These are phyloP conservation scores for Gorsachius magnificus DNA, from an alignment of 2,797 vertebrate genomes.

Conservation along the genomic window DNA sequence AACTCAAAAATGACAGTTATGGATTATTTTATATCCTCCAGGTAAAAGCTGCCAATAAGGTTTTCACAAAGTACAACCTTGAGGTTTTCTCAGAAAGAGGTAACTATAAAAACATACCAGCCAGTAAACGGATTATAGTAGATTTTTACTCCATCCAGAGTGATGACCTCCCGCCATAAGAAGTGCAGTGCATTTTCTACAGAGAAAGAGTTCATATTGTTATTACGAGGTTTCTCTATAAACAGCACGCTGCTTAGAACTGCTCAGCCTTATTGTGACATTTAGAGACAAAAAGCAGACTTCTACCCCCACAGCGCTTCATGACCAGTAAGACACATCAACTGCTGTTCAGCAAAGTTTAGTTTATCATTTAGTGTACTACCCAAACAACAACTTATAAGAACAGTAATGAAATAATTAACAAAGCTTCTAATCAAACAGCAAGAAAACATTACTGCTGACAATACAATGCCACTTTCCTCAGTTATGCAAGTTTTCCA, in stretches of 20 bases:
- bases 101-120: constrained; percentile 81
- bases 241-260: neutral
- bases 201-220: constrained; percentile 32
- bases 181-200: constrained; percentile 87
- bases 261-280: neutral
- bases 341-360: neutral
- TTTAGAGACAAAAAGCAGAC: neutral
- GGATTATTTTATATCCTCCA: neutral
- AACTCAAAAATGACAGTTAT: neutral
- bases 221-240: neutral
- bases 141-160: constrained; percentile 89
- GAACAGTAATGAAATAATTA: neutral
- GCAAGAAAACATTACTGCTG: neutral
- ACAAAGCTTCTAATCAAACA: neutral
- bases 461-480: neutral
- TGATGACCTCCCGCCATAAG: constrained; percentile 91
- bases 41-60: neutral
- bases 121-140: constrained; percentile 97
- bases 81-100: neutral
- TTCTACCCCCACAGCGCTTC: neutral
- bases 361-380: neutral
- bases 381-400: neutral
- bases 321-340: neutral
- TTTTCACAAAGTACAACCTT: neutral
- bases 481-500: neutral